phyloP scores from a whole-genome alignment of 1,140 invertebrate species.

The Apis mellifera region DNA sequence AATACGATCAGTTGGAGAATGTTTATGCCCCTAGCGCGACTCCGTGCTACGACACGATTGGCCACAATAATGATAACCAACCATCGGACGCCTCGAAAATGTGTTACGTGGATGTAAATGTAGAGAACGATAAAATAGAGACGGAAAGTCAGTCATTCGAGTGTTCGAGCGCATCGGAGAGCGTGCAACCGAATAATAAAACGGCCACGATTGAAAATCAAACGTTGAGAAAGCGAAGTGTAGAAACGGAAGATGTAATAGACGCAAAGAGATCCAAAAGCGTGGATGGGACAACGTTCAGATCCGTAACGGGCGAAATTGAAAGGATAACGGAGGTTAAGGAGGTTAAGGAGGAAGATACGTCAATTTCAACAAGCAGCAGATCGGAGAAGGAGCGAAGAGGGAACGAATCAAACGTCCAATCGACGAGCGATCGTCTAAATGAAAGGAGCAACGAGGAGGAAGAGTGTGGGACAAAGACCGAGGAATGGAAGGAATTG shows the following conservation, averaged over 20 bases:
- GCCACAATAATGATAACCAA: conserved; percentile 69
- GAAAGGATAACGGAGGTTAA: not conserved
- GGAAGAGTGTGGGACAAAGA: not conserved
- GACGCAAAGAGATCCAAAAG: not conserved
- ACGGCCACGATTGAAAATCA: not conserved
- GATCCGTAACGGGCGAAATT: too few species aligned
- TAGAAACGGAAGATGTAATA: not conserved
- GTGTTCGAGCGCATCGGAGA: not conserved
- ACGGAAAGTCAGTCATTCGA: not conserved
- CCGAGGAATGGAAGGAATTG: not conserved
- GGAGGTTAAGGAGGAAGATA: not conserved
- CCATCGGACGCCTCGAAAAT: conserved; percentile 60
- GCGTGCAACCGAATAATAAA: too few species aligned
- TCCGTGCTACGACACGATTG: conserved; percentile 81
- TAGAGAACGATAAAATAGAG: conserved; percentile 49
- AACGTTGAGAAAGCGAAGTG: not conserved
- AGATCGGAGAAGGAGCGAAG: not conserved
- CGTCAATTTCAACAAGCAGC: not conserved
- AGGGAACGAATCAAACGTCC: not conserved
- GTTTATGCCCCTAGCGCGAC: conserved; percentile 83
- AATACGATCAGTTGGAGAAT: conserved; percentile 81
- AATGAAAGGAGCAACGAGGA: not conserved
- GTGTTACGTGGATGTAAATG: conserved; percentile 70
- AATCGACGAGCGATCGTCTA: not conserved
- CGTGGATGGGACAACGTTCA: too few species aligned